phyloP scores from a whole-genome alignment of 2,797 vertebrate species.

The Pelobates cultripes region DNA sequence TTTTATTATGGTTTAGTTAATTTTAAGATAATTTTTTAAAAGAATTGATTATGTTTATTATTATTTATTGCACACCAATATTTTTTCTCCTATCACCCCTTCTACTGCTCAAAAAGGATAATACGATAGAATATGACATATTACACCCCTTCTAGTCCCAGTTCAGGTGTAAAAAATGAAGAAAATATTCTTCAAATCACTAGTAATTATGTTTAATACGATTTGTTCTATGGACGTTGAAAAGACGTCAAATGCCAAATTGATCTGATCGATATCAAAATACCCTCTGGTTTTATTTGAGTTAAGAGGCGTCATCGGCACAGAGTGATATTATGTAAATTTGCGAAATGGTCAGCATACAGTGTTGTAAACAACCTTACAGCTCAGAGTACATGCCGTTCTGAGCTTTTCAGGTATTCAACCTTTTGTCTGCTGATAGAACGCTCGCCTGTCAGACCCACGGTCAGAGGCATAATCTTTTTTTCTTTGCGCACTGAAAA shows the following conservation, averaged over 20 bases:
- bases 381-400: slow-evolving; percentile 67
- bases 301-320: slow-evolving; percentile 16
- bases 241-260: background rate
- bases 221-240: background rate
- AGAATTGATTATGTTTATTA: too few species aligned
- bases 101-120: too few species aligned
- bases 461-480: slow-evolving; percentile 87
- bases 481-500: slow-evolving; percentile 73
- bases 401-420: slow-evolving; percentile 80
- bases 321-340: slow-evolving; percentile 67
- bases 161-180: background rate
- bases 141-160: background rate
- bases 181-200: background rate
- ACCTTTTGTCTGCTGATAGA: slow-evolving; percentile 81
- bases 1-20: too few species aligned
- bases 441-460: slow-evolving; percentile 78
- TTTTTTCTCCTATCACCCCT: too few species aligned
- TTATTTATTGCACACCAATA: too few species aligned
- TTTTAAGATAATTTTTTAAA: too few species aligned
- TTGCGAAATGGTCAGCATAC: slow-evolving; percentile 57
- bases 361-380: slow-evolving; percentile 63
- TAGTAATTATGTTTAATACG: background rate
- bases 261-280: slow-evolving; percentile 22
- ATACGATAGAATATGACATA: too few species aligned
- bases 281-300: slow-evolving; percentile 20